Base-by-base conservation (phyloP, 1,140 invertebrate genomes). In the Drosophila ananassae region DNA sequence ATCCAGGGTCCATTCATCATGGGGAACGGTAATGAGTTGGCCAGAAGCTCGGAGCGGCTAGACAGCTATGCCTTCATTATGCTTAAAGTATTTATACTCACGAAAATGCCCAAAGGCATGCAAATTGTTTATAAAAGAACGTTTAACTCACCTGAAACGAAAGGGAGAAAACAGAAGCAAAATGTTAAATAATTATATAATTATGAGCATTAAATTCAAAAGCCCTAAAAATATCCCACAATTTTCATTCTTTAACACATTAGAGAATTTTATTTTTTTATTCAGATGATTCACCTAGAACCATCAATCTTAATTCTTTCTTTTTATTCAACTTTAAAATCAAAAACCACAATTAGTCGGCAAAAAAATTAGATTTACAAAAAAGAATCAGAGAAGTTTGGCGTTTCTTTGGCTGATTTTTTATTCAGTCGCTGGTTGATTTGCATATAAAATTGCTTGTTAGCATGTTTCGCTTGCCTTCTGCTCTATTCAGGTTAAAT, bases 401-500 rank as follows among this genome's bases (percentile, higher is more conserved):
- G 28, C 3, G 41, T 24, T 22, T 69, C 48, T 3, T 48, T 57
- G 37, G 34, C 80, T 83, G 63, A 84, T 83, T 66, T 83, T 83
- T 84, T 83, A 83, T 83, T 83, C 80, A 83, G 72, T 17, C 32
- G 54, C 17, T 13, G 41, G 60, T 76, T 67, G 80, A 83, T 83
- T 83, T 83, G 76, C 80, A 83, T 83, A 83, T 51, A 66, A 84
- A 83, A 83, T 83, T 83, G 80, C 66, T 84, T 76, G 80, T 79
- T 79, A 56, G 79, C 56, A 60, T 77, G 56, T 66, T 62, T 78
- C 44, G 73, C 60, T 63, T 56, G 46, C 24, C 48, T 57, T 66
- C 34, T 25, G 67, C 28, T 25, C 63, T 39, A 54, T 73, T 73
- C 37, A 47, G 48, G 53, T 60, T 61, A 41, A 73, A 82, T 54